phyloP scores from a whole-genome alignment of 2,888 invertebrate genomes.

The Ichneumoninae sp. region DNA sequence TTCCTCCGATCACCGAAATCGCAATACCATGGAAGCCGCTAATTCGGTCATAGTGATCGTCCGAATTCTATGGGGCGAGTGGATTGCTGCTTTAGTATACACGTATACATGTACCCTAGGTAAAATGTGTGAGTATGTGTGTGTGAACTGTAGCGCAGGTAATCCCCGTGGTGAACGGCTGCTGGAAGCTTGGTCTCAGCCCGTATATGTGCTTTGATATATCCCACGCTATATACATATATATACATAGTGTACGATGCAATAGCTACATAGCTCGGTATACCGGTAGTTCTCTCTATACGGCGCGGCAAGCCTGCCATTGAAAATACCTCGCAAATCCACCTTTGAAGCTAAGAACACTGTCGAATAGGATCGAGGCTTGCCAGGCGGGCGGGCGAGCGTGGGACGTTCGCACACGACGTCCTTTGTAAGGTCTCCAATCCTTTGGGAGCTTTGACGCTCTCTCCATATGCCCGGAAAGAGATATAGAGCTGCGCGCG shows the following conservation, averaged over 20 bases:
- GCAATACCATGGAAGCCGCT: conserved; percentile 28
- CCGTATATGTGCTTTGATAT: conserved; percentile 58
- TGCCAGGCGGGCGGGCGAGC: conserved; percentile 25
- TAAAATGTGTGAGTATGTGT: not conserved
- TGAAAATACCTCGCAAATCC: conserved; percentile 66
- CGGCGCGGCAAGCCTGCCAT: conserved; percentile 57
- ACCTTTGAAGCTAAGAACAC: conserved; percentile 69
- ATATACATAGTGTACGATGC: not conserved
- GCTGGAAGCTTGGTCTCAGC: conserved; percentile 11
- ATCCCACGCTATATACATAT: conserved; percentile 20
- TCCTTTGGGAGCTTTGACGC: conserved; percentile 66
- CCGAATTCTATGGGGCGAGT: conserved; percentile 30
- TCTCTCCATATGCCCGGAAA: conserved; percentile 50
- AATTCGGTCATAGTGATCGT: conserved; percentile 52
- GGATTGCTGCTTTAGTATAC: conserved; percentile 11
- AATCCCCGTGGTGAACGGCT: conserved; percentile 47
- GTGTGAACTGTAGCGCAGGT: conserved; percentile 52
- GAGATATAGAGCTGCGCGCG: conserved; percentile 1
- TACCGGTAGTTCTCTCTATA: conserved; percentile 31
- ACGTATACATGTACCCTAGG: not conserved
- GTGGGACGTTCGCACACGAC: conserved; percentile 51
- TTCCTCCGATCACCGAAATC: not conserved
- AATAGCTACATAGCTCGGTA: conserved; percentile 28
- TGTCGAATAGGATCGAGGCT: conserved; percentile 63
- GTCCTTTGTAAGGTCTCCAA: conserved; percentile 62